Evolutionary conservation across 2,888 invertebrate genomes (phyloP), one percentile per base, ranked within the genome.

Genomic region (Lasioglossum morio): DNA sequence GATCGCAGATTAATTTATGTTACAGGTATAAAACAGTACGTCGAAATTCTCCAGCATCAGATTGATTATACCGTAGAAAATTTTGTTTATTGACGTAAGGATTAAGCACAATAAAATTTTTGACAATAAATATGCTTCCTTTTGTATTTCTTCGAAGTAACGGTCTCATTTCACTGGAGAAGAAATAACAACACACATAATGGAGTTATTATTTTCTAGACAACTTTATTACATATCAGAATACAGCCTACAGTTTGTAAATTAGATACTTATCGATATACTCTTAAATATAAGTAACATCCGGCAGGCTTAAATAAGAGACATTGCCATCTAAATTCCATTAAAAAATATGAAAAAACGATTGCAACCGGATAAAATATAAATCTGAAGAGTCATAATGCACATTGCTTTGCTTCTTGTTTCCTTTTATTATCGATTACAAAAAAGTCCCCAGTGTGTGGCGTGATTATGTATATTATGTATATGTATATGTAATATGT

Each of bases 201-300:
- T n/a, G 7, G 40, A 57, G 5, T 43, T 43, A 77, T 81, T 91
- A 91, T 94, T 94, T 94, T 93, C 93, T 94, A 94, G 92, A 94
- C 94, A 94, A 93, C 93, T 94, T 94, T 94, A 94, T 94, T 94
- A 94, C 93, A 93, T 94, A 92, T 94, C 93, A 94, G 93, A 94
- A 93, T 94, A 94, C 94, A 94, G 92, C 91, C 94, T 94, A 94
- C 93, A 93, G 93, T 92, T 94, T 91, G 93, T 94, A 93, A 92
- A 93, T 93, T 92, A 93, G 91, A 90, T 92, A 92, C 92, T 92
- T 94, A 92, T 92, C 90, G 89, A 93, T 94, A 93, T 94, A 93
- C 91, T 93, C 94, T 94, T 94, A 93, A 94, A 93, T 94, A 93
- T 93, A 94, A 92, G 91, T 94, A 94, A 94, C 93, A 94, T 94